A percentile compares a stretch with the other conserved stretches of the same genome.
Conservation (phyloP, 2,888 invertebrate species). For the Thumatha senex region DNA sequence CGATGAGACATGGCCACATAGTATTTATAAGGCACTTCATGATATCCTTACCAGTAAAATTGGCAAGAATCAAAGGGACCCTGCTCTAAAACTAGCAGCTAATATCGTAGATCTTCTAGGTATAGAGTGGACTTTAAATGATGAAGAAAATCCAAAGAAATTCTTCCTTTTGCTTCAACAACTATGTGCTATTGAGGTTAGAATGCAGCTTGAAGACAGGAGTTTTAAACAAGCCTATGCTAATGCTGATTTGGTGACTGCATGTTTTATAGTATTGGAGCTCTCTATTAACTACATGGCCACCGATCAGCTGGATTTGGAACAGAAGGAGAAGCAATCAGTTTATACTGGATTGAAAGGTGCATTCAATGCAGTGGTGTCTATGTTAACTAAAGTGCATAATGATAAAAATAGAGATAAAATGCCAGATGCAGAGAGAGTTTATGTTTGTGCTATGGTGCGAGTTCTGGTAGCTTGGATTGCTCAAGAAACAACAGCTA, state of each 20-base stretch:
- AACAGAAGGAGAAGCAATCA: constrained; percentile 95
- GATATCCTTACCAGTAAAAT: constrained; percentile 95
- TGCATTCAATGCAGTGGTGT: constrained; percentile 92
- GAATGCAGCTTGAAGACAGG: constrained; percentile 96
- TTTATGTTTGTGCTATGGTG: constrained; percentile 93
- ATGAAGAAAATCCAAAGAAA: constrained; percentile 91
- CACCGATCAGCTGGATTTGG: constrained; percentile 91
- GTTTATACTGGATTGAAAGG: constrained; percentile 95
- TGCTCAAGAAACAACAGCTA: constrained; percentile 94
- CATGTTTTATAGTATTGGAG: constrained; percentile 93
- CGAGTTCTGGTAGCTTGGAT: constrained; percentile 94
- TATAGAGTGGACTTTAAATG: constrained; percentile 92
- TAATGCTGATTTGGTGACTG: constrained; percentile 90
- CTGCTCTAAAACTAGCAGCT: constrained; percentile 92
- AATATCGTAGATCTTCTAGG: constrained; percentile 91
- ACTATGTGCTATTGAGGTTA: constrained; percentile 94
- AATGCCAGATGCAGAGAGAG: constrained; percentile 87
- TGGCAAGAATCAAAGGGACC: constrained; percentile 94
- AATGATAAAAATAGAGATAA: constrained; percentile 89
- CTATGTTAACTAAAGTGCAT: constrained; percentile 88
- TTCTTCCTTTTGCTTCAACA: constrained; percentile 93
- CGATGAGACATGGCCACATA: constrained; percentile 91
- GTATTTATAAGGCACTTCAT: constrained; percentile 90
- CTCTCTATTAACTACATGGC: constrained; percentile 91
- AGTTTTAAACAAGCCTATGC: constrained; percentile 90